These are phyloP conservation scores for Caenorhabditis virilis DNA, from an alignment of 2,888 invertebrate species.

Conservation along the genomic window DNA sequence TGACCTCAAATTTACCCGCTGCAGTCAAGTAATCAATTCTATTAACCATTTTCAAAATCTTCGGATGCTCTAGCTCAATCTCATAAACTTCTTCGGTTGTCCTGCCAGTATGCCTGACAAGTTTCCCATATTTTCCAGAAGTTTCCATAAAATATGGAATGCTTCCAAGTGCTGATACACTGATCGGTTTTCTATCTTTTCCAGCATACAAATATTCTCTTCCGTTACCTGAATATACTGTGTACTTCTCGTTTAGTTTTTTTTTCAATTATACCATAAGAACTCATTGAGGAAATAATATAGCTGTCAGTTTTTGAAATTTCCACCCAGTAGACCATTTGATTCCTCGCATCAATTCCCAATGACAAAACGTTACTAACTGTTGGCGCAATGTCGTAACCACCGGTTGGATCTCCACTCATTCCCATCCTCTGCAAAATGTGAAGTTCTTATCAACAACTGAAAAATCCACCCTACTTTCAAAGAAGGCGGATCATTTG, in stretches of 20 bases:
- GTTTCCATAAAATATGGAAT: neutral
- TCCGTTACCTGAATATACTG: neutral
- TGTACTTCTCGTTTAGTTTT: too few species aligned
- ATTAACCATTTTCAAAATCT: too few species aligned
- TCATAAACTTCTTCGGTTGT: too few species aligned
- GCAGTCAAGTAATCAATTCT: too few species aligned
- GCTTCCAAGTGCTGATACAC: neutral
- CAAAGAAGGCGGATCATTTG: neutral
- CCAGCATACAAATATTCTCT: conserved; percentile 1
- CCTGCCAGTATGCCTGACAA: too few species aligned
- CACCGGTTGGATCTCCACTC: conserved; percentile 1
- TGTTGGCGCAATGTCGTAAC: neutral
- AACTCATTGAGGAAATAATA: too few species aligned
- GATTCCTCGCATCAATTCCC: neutral
- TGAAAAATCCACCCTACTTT: neutral
- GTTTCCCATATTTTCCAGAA: too few species aligned
- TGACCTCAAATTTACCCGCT: too few species aligned
- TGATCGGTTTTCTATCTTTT: neutral
- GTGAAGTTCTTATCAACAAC: neutral
- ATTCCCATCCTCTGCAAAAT: conserved; percentile 4
- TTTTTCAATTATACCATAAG: too few species aligned
- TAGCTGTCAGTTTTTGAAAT: neutral
- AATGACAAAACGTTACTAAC: neutral
- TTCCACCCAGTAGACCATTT: conserved; percentile 1
- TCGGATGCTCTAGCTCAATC: too few species aligned